Evolutionary conservation across 2,888 invertebrate genomes (phyloP).

Genomic region (Platycnemis pennipes): DNA sequence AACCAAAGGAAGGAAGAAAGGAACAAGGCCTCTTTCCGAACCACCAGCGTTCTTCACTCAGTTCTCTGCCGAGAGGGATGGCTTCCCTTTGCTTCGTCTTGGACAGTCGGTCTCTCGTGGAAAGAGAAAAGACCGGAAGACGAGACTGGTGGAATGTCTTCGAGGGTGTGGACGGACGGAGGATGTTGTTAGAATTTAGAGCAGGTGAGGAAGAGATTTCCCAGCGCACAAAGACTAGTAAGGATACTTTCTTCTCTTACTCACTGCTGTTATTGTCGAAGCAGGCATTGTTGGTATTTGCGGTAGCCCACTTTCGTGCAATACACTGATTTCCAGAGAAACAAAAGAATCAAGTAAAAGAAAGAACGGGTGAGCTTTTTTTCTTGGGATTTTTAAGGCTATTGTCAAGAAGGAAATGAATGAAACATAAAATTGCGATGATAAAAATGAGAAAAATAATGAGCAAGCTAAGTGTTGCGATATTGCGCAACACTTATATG

Average conservation of each 20-base stretch:
- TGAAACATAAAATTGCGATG: too few species aligned
- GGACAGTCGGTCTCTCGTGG: neutral
- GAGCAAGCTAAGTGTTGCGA: too few species aligned
- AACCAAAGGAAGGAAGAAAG: neutral
- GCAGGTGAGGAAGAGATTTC: conserved; percentile 34
- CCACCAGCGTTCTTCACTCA: neutral
- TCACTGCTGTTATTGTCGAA: neutral
- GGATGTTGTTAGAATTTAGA: conserved; percentile 9
- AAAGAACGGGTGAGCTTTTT: neutral
- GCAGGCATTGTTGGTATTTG: neutral
- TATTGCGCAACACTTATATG: too few species aligned
- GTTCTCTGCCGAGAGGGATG: neutral
- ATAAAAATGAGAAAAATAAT: too few species aligned
- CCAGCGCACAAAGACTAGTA: neutral
- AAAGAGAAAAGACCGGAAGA: conserved; percentile 3
- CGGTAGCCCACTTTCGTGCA: neutral
- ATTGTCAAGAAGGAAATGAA: too few species aligned
- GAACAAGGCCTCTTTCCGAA: neutral
- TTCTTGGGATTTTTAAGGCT: too few species aligned
- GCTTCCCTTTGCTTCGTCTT: neutral
- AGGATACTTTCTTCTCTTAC: neutral
- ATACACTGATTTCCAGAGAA: neutral
- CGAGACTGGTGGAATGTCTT: neutral
- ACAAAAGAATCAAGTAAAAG: neutral
- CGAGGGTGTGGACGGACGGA: neutral